Evolutionary conservation across 2,113 vertebrate genomes (phyloP).

Genomic region (Siphamia tubifer): DNA sequence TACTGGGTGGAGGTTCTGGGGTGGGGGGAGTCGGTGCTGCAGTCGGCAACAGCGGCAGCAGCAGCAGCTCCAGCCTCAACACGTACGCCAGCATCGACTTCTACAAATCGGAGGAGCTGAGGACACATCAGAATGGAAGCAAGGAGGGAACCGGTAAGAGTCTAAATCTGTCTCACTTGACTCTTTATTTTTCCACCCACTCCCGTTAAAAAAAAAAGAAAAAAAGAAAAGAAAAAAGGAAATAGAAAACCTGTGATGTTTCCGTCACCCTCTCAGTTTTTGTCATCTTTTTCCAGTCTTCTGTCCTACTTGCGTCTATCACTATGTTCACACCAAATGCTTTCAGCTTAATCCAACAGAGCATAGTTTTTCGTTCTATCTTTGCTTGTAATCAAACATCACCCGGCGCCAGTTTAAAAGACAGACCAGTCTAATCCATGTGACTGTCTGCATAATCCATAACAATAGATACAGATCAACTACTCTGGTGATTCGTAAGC

Average conservation of each 20-base stretch:
- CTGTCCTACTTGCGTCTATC: background rate
- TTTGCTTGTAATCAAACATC: conserved; percentile 52
- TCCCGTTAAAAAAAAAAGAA: background rate
- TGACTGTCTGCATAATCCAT: conserved; percentile 15
- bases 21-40: conserved; percentile 36
- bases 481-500: conserved; percentile 6
- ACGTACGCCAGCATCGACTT: conserved; percentile 86
- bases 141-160: conserved; percentile 77
- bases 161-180: background rate
- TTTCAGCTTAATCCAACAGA: conserved; percentile 41
- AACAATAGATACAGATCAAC: conserved; percentile 10
- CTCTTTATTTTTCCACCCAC: background rate
- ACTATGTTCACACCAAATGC: background rate
- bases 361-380: conserved; percentile 2
- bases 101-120: conserved; percentile 80
- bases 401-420: conserved; percentile 52
- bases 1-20: conserved; percentile 53
- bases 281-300: background rate
- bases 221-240: no score
- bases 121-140: conserved; percentile 67
- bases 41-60: conserved; percentile 24
- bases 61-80: conserved; percentile 69
- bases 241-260: background rate
- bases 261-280: background rate
- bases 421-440: conserved; percentile 32